These are phyloP conservation scores for Chrysomela aeneicollis DNA, from an alignment of 2,888 invertebrate species.

Conservation along the genomic window DNA sequence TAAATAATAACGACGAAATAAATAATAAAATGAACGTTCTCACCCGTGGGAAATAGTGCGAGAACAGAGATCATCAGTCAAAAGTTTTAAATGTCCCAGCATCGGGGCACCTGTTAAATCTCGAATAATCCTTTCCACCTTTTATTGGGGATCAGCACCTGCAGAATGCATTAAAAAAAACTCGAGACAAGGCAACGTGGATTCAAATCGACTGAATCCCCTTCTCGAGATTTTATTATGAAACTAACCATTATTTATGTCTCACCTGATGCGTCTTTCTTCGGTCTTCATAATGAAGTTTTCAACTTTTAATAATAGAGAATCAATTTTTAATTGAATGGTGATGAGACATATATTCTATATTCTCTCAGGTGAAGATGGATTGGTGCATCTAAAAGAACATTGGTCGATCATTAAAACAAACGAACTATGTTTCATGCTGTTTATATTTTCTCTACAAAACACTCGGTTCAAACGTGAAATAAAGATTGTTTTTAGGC, in stretches of 20 bases:
- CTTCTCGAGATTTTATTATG: slow-evolving; percentile 5
- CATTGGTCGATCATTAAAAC: too few relatives aligned
- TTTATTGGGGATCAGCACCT: slow-evolving; percentile 5
- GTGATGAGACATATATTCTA: slow-evolving; percentile 1
- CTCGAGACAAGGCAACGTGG: slow-evolving; percentile 3
- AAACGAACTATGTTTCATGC: too few relatives aligned
- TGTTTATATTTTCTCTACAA: too few relatives aligned
- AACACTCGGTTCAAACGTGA: too few relatives aligned
- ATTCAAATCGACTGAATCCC: slow-evolving; percentile 1
- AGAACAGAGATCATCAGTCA: not conserved
- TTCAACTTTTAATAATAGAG: slow-evolving; percentile 1
- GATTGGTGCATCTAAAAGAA: not conserved
- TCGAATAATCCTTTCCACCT: slow-evolving; percentile 5
- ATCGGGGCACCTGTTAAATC: slow-evolving; percentile 5
- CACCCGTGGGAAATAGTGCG: not conserved
- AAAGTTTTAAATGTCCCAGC: slow-evolving; percentile 1
- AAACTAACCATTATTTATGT: slow-evolving; percentile 7
- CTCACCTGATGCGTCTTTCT: slow-evolving; percentile 7
- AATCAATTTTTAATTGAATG: slow-evolving; percentile 1
- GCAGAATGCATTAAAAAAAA: slow-evolving; percentile 5
- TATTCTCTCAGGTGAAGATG: not conserved
- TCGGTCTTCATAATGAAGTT: not conserved
- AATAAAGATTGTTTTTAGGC: too few relatives aligned
- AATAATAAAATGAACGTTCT: not conserved
- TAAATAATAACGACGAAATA: not conserved